Evolutionary conservation across 2,888 invertebrate species (phyloP), one percentile per base, ranked within the genome.

Genomic region (Megamerina dolium): DNA sequence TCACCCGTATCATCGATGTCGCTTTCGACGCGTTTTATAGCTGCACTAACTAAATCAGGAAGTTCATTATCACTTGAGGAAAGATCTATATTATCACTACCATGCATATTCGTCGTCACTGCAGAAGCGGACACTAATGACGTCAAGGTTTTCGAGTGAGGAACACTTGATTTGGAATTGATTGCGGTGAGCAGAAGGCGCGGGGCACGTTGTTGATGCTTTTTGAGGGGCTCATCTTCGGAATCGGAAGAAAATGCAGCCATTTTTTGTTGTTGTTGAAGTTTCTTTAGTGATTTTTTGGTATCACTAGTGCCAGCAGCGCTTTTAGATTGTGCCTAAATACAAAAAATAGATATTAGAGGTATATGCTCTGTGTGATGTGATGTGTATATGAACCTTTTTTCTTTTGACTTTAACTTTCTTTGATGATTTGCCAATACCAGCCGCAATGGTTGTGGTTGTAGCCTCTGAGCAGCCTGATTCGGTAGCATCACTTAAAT

Each of bases 1-100:
- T 49, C 51, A 6, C 52, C 53, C 5, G 56, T 61, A 46, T 81
- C 83, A 63, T 86, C 86, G 3, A 84, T 85, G 27, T 83, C 81
- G 31, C 82, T 82, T 41, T 83, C 84, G 5, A 85, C 83, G 49
- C 86, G 75, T 62, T 85, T 83, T 49, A 87, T 85, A 37, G 85
- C 81, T 14, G 83, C 85, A 57, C 80, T 82, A n/a, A 86, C 85
- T 44, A 85, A 73, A 41, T 81, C 81, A 5, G 84, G 81, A 18
- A 55, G 31, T 66, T 86, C 86, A 76, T 83, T 83, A 68, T 86
- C 85, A 59, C 85, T 81, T 29, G 83, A 84, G 37, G 75, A 67
- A 33, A 68, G 59, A 35, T 68, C 62, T 50, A 65, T 62, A 36
- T 65, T 60, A 33, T 64, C 64, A 21, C 54, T 39, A 23, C 51